Conservation (phyloP, 2,113 vertebrate genomes). For the Forbesichthys papilliferus region DNA sequence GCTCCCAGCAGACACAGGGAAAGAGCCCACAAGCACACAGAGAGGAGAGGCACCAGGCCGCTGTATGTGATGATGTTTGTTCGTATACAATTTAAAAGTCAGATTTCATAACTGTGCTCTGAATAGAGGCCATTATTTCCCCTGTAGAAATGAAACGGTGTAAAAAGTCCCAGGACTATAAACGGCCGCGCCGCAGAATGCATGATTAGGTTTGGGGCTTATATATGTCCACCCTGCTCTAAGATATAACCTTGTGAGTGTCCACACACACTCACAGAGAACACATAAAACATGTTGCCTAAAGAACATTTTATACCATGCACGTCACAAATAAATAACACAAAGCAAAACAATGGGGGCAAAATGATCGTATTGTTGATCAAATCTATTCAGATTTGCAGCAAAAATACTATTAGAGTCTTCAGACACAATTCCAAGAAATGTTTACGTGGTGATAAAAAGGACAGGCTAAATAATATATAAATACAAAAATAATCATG, state of each 20-base stretch:
- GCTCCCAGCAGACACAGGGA: constrained; percentile 25
- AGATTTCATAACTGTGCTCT: constrained; percentile 53
- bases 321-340: background rate
- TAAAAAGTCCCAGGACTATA: constrained; percentile 46
- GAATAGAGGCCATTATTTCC: constrained; percentile 53
- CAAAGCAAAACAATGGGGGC: background rate
- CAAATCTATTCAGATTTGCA: background rate
- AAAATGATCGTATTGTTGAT: background rate
- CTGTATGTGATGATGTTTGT: constrained; percentile 59
- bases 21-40: constrained; percentile 40
- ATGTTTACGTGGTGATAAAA: background rate
- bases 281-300: background rate
- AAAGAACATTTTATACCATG: background rate
- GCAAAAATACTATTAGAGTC: too few relatives aligned
- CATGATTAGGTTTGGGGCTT: constrained; percentile 31
- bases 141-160: constrained; percentile 32
- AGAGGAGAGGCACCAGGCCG: constrained; percentile 27
- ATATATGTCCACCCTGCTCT: constrained; percentile 25
- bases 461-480: constrained; percentile 4
- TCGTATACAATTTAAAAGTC: constrained; percentile 70
- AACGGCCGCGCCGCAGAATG: constrained; percentile 38
- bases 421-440: background rate
- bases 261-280: constrained; percentile 7
- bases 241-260: constrained; percentile 46
- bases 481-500: too few relatives aligned